Percentiles rank a stretch among this genome's conserved stretches.
These are phyloP conservation scores for Micrasema longulum DNA, from an alignment of 1,140 invertebrate genomes.

Conservation along the genomic window DNA sequence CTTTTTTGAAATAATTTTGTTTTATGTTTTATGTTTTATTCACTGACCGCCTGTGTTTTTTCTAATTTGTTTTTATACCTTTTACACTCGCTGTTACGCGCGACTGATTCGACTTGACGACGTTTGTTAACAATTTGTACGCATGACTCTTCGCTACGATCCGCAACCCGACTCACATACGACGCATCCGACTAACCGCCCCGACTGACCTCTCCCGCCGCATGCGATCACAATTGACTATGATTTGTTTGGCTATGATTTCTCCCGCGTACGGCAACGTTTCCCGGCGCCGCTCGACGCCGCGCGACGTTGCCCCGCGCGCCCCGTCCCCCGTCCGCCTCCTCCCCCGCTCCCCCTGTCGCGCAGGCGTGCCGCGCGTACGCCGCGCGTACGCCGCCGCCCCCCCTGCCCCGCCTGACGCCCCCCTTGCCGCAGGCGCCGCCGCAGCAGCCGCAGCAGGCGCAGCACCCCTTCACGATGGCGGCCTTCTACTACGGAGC, in stretches of 20 bases:
- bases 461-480: conserved; percentile 74
- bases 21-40: no score
- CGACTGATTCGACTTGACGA: no score
- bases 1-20: no score
- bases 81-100: no score
- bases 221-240: no score
- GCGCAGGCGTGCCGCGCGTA: conserved; percentile 16
- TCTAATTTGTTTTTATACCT: no score
- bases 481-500: conserved; percentile 68
- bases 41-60: no score
- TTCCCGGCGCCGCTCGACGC: neutral
- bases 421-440: conserved; percentile 14
- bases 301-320: neutral
- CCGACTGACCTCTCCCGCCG: no score
- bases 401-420: conserved; percentile 15
- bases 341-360: conserved; percentile 27
- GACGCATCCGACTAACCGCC: no score
- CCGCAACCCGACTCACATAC: no score
- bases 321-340: neutral
- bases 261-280: neutral
- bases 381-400: conserved; percentile 33
- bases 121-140: no score
- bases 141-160: no score
- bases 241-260: neutral
- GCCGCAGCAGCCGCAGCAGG: conserved; percentile 37